phyloP scores from a whole-genome alignment of 2,113 vertebrate species.

The Nibea coibor region DNA sequence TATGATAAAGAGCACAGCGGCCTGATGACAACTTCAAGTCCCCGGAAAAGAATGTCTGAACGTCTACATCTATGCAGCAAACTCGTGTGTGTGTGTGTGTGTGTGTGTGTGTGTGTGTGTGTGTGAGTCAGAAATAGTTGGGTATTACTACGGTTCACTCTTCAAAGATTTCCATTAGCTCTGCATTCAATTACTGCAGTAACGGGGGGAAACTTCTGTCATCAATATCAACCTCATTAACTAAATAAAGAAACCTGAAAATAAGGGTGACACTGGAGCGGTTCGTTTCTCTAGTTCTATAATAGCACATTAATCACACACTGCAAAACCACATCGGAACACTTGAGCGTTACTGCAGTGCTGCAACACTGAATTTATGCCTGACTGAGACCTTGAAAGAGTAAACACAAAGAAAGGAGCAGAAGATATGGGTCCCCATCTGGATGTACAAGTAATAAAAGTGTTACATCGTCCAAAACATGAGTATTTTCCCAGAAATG shows the following conservation, averaged over 20 bases:
- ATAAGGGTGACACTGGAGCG: background rate
- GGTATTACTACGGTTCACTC: background rate
- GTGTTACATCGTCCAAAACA: too few species aligned
- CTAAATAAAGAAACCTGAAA: slow-evolving; percentile 21
- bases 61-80: background rate
- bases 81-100: slow-evolving; percentile 3
- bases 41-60: background rate
- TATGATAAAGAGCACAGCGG: slow-evolving; percentile 12
- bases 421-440: background rate
- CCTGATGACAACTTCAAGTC: background rate
- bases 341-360: background rate
- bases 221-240: slow-evolving; percentile 41
- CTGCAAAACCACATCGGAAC: background rate
- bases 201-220: slow-evolving; percentile 16
- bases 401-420: background rate
- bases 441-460: background rate
- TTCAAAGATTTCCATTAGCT: slow-evolving; percentile 31
- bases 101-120: background rate
- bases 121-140: background rate
- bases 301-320: slow-evolving; percentile 23
- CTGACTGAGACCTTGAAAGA: background rate
- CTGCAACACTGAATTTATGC: background rate
- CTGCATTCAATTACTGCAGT: background rate
- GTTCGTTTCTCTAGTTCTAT: background rate
- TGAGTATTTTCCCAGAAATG: too few species aligned